Percentiles rank a stretch among this genome's conserved stretches.
Conservation (phyloP, 2,888 invertebrate species). For the Cephus spinipes region DNA sequence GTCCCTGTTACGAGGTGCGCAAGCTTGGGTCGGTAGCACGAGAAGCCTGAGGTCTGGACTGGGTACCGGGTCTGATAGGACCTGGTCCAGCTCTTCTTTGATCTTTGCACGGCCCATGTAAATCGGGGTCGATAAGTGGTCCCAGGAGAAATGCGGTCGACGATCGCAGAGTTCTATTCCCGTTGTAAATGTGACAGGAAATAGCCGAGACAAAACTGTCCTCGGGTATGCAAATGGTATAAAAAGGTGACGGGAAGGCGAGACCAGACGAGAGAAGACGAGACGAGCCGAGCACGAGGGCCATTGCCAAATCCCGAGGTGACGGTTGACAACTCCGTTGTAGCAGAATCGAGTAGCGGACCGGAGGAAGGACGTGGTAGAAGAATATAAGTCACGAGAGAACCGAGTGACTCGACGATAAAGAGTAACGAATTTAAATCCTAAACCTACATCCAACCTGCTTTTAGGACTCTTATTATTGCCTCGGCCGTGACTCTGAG, state of each 20-base stretch:
- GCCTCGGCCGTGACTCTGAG: conserved; percentile 28
- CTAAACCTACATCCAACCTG: too few species aligned
- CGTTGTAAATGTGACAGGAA: conserved; percentile 59
- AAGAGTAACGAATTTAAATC: too few species aligned
- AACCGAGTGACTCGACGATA: neutral
- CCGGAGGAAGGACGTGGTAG: neutral
- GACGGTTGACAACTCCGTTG: conserved; percentile 36
- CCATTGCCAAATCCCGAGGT: conserved; percentile 46
- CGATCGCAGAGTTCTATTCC: conserved; percentile 54
- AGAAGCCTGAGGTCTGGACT: too few species aligned
- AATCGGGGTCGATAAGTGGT: conserved; percentile 9
- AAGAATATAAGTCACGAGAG: neutral
- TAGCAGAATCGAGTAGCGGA: neutral
- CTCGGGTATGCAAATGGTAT: conserved; percentile 13
- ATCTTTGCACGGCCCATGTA: too few species aligned
- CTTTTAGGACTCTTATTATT: too few species aligned
- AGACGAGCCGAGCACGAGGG: conserved; percentile 28
- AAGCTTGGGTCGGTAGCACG: too few species aligned
- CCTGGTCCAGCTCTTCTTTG: too few species aligned
- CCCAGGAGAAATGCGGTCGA: conserved; percentile 52
- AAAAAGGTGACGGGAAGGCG: conserved; percentile 25
- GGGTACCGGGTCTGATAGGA: too few species aligned
- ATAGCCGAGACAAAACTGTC: conserved; percentile 49
- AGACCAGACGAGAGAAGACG: conserved; percentile 20
- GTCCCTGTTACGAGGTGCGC: too few species aligned